Evolutionary conservation across 2,797 vertebrate genomes (phyloP), one percentile per base, ranked within the genome.

Genomic region (Setipinna tenuifilis): DNA sequence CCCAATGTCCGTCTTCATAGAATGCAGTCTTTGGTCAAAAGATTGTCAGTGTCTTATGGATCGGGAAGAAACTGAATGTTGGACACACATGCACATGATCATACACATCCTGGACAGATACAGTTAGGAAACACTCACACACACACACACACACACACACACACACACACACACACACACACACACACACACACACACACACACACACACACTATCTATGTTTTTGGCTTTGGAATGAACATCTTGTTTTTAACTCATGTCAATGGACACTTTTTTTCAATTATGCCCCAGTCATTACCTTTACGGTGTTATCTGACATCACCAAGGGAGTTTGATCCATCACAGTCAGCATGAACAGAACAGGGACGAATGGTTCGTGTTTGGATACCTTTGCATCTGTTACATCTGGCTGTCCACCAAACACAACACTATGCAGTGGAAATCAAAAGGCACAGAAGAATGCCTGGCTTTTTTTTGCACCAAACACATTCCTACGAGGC

Each of bases 321-420:
- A 44, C 17, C 31, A 0, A 21, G 35, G 68, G 35, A 78, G 68
- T 44, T 35, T 78, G 71, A 41, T 21, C 71, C 25, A 71, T 21
- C 31, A 2, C 4, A 44, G 31, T 7, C 6, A 19, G 35, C 41
- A 35, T 16, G 71, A 78, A 35, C 28, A 75, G 28, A 31, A 17
- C 14, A 75, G 68, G 31, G 25, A 41, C 5, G 68, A 75, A 31
- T 19, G 68, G 14, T 16, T 31, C 16, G 68, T 75, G 68, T 41
- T 78, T 78, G 71, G 71, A 78, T 44, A 41, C 71, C 71, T 78
- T 9, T 44, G 65, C 71, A 78, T 78, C 71, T 78, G 71, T 78
- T 16, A 44, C 21, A 21, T 78, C 71, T 78, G 71, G 71, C 71
- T 2, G 17, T 31, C 1, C 35, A 78, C 71, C 71, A 78, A 78